These are phyloP conservation scores for Eremophila alpestris DNA, from an alignment of 2,797 vertebrate species.

Conservation along the genomic window DNA sequence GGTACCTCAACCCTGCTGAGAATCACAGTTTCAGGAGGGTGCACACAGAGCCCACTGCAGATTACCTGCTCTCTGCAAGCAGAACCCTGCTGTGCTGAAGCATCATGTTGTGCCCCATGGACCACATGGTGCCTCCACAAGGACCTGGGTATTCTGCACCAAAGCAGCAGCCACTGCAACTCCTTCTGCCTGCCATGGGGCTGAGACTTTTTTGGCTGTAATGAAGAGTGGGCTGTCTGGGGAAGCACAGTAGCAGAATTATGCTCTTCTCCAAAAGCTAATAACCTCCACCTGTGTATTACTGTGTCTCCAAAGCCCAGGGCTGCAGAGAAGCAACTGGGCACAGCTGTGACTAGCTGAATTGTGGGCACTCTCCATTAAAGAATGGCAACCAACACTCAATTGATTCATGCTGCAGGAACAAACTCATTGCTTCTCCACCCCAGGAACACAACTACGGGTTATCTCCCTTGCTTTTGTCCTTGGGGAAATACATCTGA, in stretches of 20 bases:
- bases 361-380: neutral
- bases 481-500: neutral
- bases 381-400: neutral
- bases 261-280: neutral
- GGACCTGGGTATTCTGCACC: neutral
- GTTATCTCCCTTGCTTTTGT: neutral
- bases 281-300: neutral
- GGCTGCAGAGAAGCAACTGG: neutral
- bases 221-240: neutral
- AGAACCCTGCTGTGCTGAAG: neutral
- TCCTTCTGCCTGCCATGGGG: neutral
- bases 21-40: neutral
- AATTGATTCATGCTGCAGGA: neutral
- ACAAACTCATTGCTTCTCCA: neutral
- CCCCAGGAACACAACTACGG: accelerated
- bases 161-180: neutral
- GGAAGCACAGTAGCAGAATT: neutral
- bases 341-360: neutral
- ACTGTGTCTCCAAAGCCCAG: neutral
- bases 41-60: accelerated
- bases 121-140: neutral
- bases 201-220: neutral
- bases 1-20: neutral
- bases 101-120: neutral
- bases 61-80: neutral